Percentiles rank a stretch among this genome's conserved stretches.
Evolutionary conservation across 2,113 vertebrate species (phyloP).

Genomic region (Malurus cyaneus): DNA sequence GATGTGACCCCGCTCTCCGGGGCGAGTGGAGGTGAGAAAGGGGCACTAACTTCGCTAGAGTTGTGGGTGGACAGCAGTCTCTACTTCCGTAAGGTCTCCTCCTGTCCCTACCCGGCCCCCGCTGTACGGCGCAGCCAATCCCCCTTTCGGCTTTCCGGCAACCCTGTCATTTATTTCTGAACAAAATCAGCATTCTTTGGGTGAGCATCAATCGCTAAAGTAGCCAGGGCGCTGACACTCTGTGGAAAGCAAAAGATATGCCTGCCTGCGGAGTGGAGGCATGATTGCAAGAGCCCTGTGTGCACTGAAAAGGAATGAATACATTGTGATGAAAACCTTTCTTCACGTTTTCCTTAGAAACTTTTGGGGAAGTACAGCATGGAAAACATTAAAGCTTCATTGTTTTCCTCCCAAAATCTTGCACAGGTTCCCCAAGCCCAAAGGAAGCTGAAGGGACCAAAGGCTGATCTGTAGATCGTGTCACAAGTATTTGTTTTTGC

Average conservation of each 20-base stretch:
- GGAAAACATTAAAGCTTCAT: not conserved
- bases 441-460: not conserved
- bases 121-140: not conserved
- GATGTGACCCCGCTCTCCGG: not conserved
- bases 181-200: not conserved
- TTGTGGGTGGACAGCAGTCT: not conserved
- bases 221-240: not conserved
- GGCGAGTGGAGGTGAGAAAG: not conserved
- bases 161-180: not conserved
- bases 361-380: not conserved
- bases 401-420: not conserved
- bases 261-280: not conserved
- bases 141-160: not conserved
- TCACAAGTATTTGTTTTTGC: not conserved
- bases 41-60: constrained; percentile 34
- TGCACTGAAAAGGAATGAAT: not conserved
- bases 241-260: not conserved
- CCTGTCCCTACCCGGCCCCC: not conserved
- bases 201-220: not conserved
- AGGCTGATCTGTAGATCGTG: not conserved
- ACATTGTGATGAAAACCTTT: not conserved
- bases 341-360: not conserved
- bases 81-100: not conserved
- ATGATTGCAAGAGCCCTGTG: not conserved
- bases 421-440: not conserved